These are phyloP conservation scores for Anhinga rufa DNA, from an alignment of 2,113 vertebrate species.

Conservation along the genomic window DNA sequence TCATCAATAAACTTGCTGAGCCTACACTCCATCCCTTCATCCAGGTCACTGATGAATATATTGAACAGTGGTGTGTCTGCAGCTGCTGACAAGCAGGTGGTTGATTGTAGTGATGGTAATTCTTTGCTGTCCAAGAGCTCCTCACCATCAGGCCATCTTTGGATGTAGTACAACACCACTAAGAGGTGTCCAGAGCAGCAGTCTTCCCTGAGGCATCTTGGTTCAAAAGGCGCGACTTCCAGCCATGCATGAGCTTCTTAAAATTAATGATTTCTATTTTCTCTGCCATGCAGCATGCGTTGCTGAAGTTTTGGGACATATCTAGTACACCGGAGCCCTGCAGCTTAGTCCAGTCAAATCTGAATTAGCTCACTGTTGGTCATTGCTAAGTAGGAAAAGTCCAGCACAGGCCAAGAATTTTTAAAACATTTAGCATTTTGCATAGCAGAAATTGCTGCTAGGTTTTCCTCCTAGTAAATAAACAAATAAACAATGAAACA, in stretches of 20 bases:
- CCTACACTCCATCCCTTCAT: too few relatives aligned
- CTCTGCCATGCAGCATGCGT: neutral
- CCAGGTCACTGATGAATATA: too few relatives aligned
- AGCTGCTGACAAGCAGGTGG: neutral
- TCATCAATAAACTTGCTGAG: too few relatives aligned
- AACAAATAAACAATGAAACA: conserved; percentile 55
- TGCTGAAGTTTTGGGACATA: neutral
- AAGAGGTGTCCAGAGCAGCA: neutral
- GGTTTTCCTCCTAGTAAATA: conserved; percentile 36
- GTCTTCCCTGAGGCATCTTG: neutral
- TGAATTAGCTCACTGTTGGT: conserved; percentile 5
- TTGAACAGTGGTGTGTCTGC: neutral
- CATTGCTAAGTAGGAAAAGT: conserved; percentile 9
- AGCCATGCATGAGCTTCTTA: neutral
- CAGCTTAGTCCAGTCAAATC: neutral
- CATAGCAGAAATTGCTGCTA: conserved; percentile 45
- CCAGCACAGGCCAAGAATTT: conserved; percentile 21
- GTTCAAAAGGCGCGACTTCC: neutral
- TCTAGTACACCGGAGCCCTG: neutral
- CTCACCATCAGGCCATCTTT: neutral
- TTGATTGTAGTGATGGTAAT: neutral
- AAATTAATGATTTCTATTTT: neutral
- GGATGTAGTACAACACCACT: too few relatives aligned
- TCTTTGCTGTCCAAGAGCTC: neutral
- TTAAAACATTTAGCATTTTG: neutral